Evolutionary conservation across 1,140 invertebrate species (phyloP), one percentile per base, ranked within the genome.

Genomic region (Protaetia brevitarsis): DNA sequence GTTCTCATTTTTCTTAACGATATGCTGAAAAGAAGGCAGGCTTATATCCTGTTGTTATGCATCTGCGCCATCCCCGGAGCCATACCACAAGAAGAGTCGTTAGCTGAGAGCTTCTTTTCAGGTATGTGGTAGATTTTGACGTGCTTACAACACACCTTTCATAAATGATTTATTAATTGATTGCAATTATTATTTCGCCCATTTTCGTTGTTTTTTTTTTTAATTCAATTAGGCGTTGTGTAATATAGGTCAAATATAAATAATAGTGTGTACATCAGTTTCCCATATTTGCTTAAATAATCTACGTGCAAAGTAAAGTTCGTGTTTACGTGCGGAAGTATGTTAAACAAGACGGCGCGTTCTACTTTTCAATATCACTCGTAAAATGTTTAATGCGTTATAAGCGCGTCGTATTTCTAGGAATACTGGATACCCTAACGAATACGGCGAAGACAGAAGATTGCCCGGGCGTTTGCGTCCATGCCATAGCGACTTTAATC

Each of bases 391-490:
- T n/a, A n/a, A n/a, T n/a, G n/a, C n/a, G n/a, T n/a, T n/a, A n/a
- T n/a, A n/a, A n/a, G n/a, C n/a, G n/a, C n/a, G n/a, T n/a, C n/a
- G n/a, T n/a, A 30, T 58, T 58, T 58, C 21, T 80, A 94, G 92
- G 91, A 72, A 82, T 94, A 1, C 79, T 94, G 66, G 91, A 93
- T 69, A 88, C 90, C 0, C 85, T 95, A 72, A 92, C 92, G 10
- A 91, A 86, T 31, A 92, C 92, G 19, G 90, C 87, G 19, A 89
- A 91, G 73, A 86, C 87, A 36, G 91, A 90, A 73, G 88, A 92
- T 71, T 95, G 92, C 78, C 92, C 92, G 0, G 92, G 93, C 0
- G 87, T 91, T 51, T 95, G 92, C 76, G 89, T 93, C 27, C 91
- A 94, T 73, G 85, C 89, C 4, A 74, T 94, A 23, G 89, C 92